Conservation (phyloP, 2,888 invertebrate genomes). For the Priocnemis perturbator region DNA sequence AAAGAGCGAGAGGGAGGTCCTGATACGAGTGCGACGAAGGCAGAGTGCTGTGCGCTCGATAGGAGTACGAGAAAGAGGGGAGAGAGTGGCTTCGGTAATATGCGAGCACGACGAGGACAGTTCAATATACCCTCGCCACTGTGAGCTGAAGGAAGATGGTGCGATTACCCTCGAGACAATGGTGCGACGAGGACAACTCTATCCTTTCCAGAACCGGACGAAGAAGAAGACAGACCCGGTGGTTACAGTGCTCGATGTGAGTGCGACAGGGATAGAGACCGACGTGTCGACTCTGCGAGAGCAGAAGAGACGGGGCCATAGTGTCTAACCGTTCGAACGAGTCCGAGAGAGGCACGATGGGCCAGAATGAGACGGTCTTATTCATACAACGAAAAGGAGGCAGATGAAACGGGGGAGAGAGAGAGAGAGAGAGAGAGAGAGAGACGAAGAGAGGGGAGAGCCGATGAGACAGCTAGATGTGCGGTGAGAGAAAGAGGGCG, state of each 20-base stretch:
- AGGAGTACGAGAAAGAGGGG: no score
- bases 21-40: conserved; percentile 5
- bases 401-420: conserved; percentile 12
- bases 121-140: no score
- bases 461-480: not conserved
- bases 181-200: no score
- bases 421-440: conserved; percentile 7
- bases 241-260: not conserved
- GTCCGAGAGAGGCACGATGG: conserved; percentile 19
- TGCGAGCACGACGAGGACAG: no score
- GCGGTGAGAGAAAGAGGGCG: conserved; percentile 5
- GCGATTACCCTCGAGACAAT: not conserved
- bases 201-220: no score
- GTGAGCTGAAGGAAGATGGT: conserved; percentile 28
- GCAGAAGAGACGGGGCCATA: no score
- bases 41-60: not conserved
- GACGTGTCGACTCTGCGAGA: not conserved
- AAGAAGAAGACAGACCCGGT: not conserved
- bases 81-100: no score
- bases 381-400: conserved; percentile 13
- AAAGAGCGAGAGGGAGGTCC: conserved; percentile 11
- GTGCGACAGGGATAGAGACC: not conserved
- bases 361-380: conserved; percentile 22
- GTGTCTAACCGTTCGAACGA: conserved; percentile 10
- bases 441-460: not conserved